Conservation (phyloP, 2,797 vertebrate species). For the Alfaro cultratus region DNA sequence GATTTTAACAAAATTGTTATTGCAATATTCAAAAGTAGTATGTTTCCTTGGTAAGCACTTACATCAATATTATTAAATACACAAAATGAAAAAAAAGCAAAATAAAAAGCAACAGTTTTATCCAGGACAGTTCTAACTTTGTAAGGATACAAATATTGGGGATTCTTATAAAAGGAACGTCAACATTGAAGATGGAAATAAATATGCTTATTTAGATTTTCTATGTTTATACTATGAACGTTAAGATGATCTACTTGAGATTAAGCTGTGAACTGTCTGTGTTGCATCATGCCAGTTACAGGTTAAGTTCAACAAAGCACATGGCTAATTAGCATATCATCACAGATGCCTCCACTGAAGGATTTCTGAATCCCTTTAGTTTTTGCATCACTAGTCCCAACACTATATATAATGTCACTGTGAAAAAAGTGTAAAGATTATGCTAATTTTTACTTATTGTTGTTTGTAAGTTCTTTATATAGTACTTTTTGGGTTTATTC, state of each 20-base stretch:
- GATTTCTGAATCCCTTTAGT: neutral
- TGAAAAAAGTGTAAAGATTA: neutral
- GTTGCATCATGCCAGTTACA: neutral
- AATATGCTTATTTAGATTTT: neutral
- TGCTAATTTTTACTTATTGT: neutral
- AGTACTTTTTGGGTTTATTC: neutral
- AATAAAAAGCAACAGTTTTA: neutral
- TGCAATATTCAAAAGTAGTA: neutral
- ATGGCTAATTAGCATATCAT: constrained; percentile 5
- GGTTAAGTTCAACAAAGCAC: neutral
- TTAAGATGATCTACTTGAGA: neutral
- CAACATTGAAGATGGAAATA: neutral
- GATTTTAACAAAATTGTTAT: neutral
- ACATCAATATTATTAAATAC: neutral
- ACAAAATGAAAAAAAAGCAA: neutral
- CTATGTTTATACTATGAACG: neutral
- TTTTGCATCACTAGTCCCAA: neutral
- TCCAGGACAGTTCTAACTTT: neutral
- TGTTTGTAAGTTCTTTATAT: neutral
- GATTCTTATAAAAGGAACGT: neutral
- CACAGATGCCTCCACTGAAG: neutral
- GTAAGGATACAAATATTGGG: neutral
- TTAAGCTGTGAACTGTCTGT: neutral
- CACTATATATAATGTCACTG: neutral
- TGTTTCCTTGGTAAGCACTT: neutral